phyloP scores from a whole-genome alignment of 2,113 vertebrate species.

The Paracyprichromis sp. region DNA sequence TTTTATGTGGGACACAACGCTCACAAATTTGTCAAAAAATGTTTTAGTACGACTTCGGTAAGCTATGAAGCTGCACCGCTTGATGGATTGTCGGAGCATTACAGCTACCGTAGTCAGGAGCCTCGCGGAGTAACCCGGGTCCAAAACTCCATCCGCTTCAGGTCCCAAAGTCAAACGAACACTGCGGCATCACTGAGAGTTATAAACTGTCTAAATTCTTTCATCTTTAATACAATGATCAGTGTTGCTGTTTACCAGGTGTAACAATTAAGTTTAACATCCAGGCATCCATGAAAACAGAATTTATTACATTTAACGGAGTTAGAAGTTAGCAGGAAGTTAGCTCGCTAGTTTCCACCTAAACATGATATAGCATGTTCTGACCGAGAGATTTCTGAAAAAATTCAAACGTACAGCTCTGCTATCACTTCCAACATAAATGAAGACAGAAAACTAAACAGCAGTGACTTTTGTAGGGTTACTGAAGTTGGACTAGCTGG shows the following conservation, averaged over 20 bases:
- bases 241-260: background rate
- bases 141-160: no score
- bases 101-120: background rate
- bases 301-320: fast-evolving
- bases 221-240: fast-evolving
- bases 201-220: background rate
- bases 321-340: background rate
- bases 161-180: no score
- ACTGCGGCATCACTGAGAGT: no score
- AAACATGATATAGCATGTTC: background rate
- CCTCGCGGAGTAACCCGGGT: fast-evolving
- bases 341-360: background rate
- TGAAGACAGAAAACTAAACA: background rate
- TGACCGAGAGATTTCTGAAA: background rate
- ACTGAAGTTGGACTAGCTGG: background rate
- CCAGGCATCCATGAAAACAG: background rate
- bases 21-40: background rate
- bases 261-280: background rate
- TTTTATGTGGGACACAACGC: fast-evolving
- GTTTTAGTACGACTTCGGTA: background rate
- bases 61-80: background rate
- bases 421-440: background rate
- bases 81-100: background rate
- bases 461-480: background rate
- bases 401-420: fast-evolving